A percentile compares a stretch with the other conserved stretches of the same genome.
Conservation (phyloP, 2,797 vertebrate genomes). For the Zenarchopterus dispar region DNA sequence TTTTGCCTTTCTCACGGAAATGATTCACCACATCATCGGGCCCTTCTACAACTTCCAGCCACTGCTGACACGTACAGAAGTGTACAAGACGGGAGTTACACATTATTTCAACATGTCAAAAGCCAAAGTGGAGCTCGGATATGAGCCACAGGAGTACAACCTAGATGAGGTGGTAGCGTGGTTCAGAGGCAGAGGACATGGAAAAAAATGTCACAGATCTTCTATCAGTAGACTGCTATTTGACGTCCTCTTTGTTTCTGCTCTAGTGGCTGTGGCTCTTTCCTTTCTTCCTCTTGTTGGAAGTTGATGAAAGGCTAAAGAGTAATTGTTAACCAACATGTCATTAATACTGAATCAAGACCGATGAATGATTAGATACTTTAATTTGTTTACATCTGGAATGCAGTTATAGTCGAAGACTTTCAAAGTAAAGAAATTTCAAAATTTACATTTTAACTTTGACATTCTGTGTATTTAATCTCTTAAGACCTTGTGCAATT, state of each 20-base stretch:
- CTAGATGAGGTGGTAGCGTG: conserved; percentile 90
- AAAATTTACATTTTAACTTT: too few relatives aligned
- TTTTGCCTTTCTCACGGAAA: conserved; percentile 90
- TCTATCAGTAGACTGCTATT: conserved; percentile 58
- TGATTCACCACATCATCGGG: conserved; percentile 83
- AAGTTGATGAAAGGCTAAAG: conserved; percentile 33
- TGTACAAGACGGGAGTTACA: conserved; percentile 94
- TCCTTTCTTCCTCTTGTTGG: conserved; percentile 82
- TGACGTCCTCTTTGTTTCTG: conserved; percentile 72
- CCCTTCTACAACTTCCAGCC: conserved; percentile 93
- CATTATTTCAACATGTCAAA: conserved; percentile 95
- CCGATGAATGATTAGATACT: conserved; percentile 1
- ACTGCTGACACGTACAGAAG: conserved; percentile 92
- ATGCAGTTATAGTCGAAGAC: too few relatives aligned
- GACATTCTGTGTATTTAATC: too few relatives aligned
- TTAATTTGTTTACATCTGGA: background rate
- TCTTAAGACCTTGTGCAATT: too few relatives aligned
- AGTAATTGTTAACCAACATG: too few relatives aligned
- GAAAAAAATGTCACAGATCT: conserved; percentile 60
- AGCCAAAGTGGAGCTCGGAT: conserved; percentile 88
- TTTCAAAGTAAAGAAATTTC: too few relatives aligned
- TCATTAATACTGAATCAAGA: background rate
- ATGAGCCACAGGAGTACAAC: conserved; percentile 82
- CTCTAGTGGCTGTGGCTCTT: conserved; percentile 73
- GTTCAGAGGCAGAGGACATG: conserved; percentile 88